Evolutionary conservation across 2,113 vertebrate species (phyloP), one percentile per base, ranked within the genome.

Genomic region (Hassar affinis): DNA sequence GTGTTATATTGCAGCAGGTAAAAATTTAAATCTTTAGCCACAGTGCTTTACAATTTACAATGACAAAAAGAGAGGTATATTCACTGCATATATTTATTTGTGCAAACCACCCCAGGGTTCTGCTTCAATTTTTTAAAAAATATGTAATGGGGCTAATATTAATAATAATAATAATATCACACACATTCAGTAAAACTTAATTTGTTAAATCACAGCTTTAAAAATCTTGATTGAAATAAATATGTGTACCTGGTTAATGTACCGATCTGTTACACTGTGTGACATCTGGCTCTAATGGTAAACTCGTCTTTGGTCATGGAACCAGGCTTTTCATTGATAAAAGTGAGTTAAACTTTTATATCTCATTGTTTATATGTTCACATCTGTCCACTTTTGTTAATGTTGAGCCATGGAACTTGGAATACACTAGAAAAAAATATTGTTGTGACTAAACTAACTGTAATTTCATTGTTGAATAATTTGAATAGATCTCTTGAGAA

Each of bases 261-360:
- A 82, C 35, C 6, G 57, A 22, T 35, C 1, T 74, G 52, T 18
- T 22, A 33, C 59, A 45, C 6, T 90, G 90, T 89, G 88, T 89
- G 87, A 85, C 51, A 59, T 3, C 17, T 78, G 77, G 42, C 30
- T 30, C 15, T 78, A 68, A 49, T 72, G 64, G 75, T 42, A 87
- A 76, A 72, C 15, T 88, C 18, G 1, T 86, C 0, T 89, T 90
- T 81, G 86, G 79, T 56, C 1, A 33, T 64, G 86, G 86, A 85
- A 79, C 57, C 33, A 82, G 30, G 30, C 75, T 90, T 51, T 74
- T 38, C 22, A 61, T 89, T 45, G 49, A 84, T 12, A 30, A 82
- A 78, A 54, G 89, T 89, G 71, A 90, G 89, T 83, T 30, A 1
- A 69, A 42, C 54, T 11, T 54, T 51, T 7, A 78, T 30, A 59